Percentiles rank a stretch among this genome's conserved stretches.
Conservation (phyloP, 2,797 vertebrate genomes). For the Mycteria americana region DNA sequence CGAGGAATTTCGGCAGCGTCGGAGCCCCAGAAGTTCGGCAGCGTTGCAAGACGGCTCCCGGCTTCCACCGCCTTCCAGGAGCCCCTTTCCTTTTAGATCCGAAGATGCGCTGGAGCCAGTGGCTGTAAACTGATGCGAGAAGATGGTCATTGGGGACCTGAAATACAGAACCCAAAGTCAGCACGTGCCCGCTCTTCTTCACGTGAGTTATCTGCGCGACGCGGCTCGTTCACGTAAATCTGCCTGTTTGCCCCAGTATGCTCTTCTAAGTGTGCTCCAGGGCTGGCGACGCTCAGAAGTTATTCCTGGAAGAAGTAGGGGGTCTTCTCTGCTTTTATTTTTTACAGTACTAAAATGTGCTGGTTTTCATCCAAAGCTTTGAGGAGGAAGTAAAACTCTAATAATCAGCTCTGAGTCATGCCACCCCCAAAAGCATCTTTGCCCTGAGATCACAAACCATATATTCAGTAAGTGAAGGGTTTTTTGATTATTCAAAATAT, state of each 20-base stretch:
- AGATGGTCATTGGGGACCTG: background rate
- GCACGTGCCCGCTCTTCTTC: fast-evolving
- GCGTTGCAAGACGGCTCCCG: fast-evolving
- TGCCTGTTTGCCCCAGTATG: background rate
- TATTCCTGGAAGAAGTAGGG: background rate
- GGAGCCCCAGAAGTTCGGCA: background rate
- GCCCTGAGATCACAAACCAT: background rate
- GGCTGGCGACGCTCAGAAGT: background rate
- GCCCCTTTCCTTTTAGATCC: background rate
- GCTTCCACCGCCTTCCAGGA: background rate
- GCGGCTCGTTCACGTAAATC: background rate
- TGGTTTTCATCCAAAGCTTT: background rate
- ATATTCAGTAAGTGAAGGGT: background rate
- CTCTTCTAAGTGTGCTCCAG: background rate
- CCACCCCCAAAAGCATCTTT: background rate
- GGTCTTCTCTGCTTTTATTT: background rate
- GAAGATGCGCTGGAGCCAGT: background rate
- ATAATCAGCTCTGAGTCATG: background rate
- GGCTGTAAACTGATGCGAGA: fast-evolving
- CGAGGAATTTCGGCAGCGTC: background rate
- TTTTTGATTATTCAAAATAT: background rate
- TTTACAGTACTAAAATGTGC: background rate
- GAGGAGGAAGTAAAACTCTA: background rate
- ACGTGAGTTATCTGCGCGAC: fast-evolving
- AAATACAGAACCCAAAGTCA: background rate